These are phyloP conservation scores for Hipposideros larvatus DNA, from an alignment of 2,797 vertebrate species.

Conservation along the genomic window DNA sequence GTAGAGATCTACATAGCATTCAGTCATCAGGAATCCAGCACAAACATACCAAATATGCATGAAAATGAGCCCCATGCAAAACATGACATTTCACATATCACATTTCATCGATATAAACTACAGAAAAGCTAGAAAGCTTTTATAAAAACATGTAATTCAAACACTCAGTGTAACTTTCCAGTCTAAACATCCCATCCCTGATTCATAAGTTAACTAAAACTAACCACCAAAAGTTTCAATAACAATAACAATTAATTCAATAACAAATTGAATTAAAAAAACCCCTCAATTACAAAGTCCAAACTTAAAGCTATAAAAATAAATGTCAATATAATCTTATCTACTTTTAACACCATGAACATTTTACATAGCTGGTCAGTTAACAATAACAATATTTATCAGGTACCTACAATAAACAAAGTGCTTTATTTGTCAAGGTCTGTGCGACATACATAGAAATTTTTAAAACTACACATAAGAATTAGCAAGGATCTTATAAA, in stretches of 20 bases:
- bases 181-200: neutral
- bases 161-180: neutral
- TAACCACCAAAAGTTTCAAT: neutral
- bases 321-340: neutral
- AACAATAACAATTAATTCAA: neutral
- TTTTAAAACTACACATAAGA: neutral
- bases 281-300: neutral
- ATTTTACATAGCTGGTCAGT: neutral
- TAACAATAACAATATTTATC: neutral
- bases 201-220: slow-evolving; percentile 6
- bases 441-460: neutral
- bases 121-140: neutral
- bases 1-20: neutral
- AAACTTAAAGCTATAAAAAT: neutral
- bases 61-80: neutral
- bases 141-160: neutral
- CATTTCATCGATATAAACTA: neutral
- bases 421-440: neutral
- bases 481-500: neutral
- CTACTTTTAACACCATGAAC: slow-evolving; percentile 3
- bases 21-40: neutral
- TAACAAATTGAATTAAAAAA: too few species aligned
- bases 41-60: neutral
- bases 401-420: neutral
- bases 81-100: neutral